Base-by-base conservation (phyloP, 2,797 vertebrate species). In the Ara ararauna region DNA sequence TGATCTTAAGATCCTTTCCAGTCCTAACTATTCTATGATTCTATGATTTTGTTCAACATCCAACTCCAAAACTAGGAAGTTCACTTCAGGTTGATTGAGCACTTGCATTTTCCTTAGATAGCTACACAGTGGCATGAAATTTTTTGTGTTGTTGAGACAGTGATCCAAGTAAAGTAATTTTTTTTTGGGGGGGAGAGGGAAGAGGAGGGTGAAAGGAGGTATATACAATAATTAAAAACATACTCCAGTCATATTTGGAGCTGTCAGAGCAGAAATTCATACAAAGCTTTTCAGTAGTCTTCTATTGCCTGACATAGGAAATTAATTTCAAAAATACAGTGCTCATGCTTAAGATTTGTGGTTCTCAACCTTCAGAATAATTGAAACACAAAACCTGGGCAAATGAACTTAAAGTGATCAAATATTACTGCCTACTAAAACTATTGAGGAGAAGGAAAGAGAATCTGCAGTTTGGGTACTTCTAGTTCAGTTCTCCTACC, bases 31-130 rank as follows among this genome's bases (percentile, higher is more conserved):
- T 19, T 44, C 42, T 19, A 44, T 44, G 42, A 44, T 44, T 44
- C 42, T 19, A 44, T 19, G 42, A 44, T 44, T 64, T 84, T 44
- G 2, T 36, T 26, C 22, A n/a, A 42, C 11, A 51, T 47, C 26
- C 23, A 68, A 23, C 26, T 78, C 30, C 38, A 68, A 65, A 73
- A 36, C 6, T 34, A 64, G 0, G 4, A 45, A 18, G 5, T 47
- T 51, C 34, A 54, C 1, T 2, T 17, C 0, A 3, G 13, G 7
- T 38, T 72, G 48, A 54, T 32, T 0, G 2, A 61, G 13, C 21
- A 17, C 14, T 78, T 60, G 23, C 32, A 38, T 62, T 66, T 62
- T 75, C 22, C 20, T 79, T 71, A 72, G 29, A 40, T 17, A 70
- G 22, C 8, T 29, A 22, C 14, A 3, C 19, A 48, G 30, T 44